A percentile compares a stretch with the other conserved stretches of the same genome.
phyloP scores from a whole-genome alignment of 2,113 vertebrate species.

The Cynoglossus semilaevis region DNA sequence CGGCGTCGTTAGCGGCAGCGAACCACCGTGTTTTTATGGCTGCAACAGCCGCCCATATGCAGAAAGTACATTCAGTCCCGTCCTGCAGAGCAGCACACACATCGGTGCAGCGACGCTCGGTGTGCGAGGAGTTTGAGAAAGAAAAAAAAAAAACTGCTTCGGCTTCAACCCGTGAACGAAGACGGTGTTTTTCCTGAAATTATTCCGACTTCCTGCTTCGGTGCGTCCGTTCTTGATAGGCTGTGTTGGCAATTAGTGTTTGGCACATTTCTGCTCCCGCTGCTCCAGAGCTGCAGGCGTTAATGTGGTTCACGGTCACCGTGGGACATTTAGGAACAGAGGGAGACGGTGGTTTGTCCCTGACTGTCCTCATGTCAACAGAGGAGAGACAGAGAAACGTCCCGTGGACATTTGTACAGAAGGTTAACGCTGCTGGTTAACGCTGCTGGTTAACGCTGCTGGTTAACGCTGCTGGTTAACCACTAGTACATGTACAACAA shows the following conservation, averaged over 20 bases:
- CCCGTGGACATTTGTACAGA: too few relatives aligned
- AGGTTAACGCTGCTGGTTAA: too few relatives aligned
- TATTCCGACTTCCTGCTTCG: slow-evolving; percentile 64
- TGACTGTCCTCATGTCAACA: not conserved
- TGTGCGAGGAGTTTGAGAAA: not conserved
- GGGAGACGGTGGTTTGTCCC: not conserved
- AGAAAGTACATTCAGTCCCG: slow-evolving; percentile 74
- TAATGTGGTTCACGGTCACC: slow-evolving; percentile 40
- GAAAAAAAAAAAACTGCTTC: not conserved
- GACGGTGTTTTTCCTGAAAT: slow-evolving; percentile 47
- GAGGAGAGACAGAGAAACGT: too few relatives aligned
- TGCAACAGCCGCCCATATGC: slow-evolving; percentile 69
- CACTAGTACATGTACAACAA: too few relatives aligned
- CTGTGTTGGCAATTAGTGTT: slow-evolving; percentile 65
- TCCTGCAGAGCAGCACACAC: slow-evolving; percentile 47
- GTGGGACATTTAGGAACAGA: slow-evolving; percentile 19
- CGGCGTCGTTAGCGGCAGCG: slow-evolving; percentile 37
- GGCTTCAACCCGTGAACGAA: slow-evolving; percentile 39
- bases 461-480: too few relatives aligned
- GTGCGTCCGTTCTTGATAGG: slow-evolving; percentile 57
- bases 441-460: too few relatives aligned
- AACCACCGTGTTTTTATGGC: slow-evolving; percentile 57
- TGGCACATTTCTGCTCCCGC: slow-evolving; percentile 56
- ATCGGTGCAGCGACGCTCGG: slow-evolving; percentile 29
- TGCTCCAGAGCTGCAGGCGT: slow-evolving; percentile 16